Conservation (phyloP, 1,140 invertebrate species). For the Leptinotarsa texana region DNA sequence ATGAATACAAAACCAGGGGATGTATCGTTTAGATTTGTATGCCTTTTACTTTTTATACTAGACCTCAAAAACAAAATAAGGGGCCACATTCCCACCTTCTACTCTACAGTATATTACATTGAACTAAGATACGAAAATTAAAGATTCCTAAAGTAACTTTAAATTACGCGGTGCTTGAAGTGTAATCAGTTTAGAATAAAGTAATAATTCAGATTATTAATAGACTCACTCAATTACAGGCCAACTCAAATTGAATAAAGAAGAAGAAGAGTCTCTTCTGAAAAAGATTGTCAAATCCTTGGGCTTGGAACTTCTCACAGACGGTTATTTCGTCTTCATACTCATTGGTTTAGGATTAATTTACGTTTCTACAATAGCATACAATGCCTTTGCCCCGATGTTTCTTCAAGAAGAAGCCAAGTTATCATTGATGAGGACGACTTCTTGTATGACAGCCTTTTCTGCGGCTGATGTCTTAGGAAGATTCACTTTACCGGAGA, state of each 20-base stretch:
- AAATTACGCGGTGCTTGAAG: too few species aligned
- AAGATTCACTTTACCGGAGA: conserved; percentile 64
- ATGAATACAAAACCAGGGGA: too few species aligned
- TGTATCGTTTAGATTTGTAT: too few species aligned
- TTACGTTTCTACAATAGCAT: conserved; percentile 70
- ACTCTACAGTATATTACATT: too few species aligned
- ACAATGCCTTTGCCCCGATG: conserved; percentile 70
- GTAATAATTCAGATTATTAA: too few species aligned
- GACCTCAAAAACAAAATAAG: too few species aligned
- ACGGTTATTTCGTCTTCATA: conserved; percentile 66
- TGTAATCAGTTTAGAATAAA: too few species aligned
- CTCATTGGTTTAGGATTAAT: conserved; percentile 66
- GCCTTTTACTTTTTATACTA: too few species aligned
- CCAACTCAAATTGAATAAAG: conserved; percentile 11
- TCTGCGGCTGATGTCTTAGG: conserved; percentile 70
- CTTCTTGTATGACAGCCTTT: conserved; percentile 66
- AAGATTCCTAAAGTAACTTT: too few species aligned
- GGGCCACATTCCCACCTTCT: too few species aligned
- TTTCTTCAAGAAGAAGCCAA: conserved; percentile 62
- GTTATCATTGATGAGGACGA: conserved; percentile 62
- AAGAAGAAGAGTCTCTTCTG: conserved; percentile 26
- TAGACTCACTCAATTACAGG: neutral
- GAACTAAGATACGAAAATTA: too few species aligned
- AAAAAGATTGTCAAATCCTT: conserved; percentile 58
- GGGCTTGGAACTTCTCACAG: conserved; percentile 66